Evolutionary conservation across 2,113 vertebrate genomes (phyloP).

Genomic region (Oplegnathus fasciatus): DNA sequence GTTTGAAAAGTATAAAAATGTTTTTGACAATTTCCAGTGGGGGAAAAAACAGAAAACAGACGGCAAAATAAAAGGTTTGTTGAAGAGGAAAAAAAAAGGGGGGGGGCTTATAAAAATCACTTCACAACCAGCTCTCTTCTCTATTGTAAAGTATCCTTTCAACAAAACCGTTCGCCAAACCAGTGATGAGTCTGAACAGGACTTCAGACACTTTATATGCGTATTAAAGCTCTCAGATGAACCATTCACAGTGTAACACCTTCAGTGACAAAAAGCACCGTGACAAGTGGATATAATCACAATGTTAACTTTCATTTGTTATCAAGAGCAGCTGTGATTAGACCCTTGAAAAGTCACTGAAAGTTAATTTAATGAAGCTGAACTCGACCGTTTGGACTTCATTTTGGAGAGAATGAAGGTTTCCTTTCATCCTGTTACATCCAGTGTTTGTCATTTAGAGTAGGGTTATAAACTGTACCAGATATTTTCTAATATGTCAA

Average conservation of each 20-base stretch:
- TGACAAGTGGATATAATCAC: conserved; percentile 3
- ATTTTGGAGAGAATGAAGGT: too few species aligned
- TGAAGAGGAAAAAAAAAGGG: background rate
- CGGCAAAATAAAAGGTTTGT: background rate
- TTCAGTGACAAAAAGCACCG: too few species aligned
- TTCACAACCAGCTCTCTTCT: background rate
- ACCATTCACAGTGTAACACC: too few species aligned
- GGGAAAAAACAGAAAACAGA: background rate
- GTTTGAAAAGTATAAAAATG: conserved; percentile 20
- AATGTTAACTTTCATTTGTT: conserved; percentile 7
- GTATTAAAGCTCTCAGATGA: background rate
- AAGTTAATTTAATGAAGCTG: background rate
- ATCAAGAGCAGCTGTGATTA: background rate
- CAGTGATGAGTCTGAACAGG: background rate
- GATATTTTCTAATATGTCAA: background rate
- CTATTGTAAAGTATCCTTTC: conserved; percentile 16
- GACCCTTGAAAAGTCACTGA: background rate
- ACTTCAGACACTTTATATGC: background rate
- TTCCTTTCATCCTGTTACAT: background rate
- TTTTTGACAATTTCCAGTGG: background rate
- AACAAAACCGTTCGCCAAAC: background rate
- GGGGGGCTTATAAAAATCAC: background rate
- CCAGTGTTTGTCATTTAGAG: background rate
- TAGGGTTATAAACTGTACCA: background rate
- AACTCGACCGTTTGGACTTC: background rate